Evolutionary conservation across 2,113 vertebrate genomes (phyloP), one percentile per base, ranked within the genome.

Genomic region (Fregetta grallaria): DNA sequence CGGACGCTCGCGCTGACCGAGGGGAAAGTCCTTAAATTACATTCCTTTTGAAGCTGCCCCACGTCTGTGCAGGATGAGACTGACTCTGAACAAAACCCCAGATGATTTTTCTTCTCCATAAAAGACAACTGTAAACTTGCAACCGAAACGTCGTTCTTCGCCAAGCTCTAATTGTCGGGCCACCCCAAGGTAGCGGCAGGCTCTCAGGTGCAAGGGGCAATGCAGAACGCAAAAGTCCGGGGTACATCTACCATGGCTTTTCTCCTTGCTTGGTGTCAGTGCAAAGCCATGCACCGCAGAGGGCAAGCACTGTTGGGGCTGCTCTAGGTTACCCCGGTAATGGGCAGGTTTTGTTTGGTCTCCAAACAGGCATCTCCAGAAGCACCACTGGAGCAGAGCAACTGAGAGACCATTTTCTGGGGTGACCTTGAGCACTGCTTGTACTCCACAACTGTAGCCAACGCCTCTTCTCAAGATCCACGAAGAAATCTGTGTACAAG

Each of bases 1-100:
- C 4, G 0, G 32, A 62, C 16, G 15, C 22, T 85, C 10, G 0
- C 0, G 0, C 47, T 50, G 63, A 62, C 27, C 3, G 0, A 58
- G 45, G 23, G 36, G 6, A 88, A 56, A 92, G 55, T 9, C n/a
- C n/a, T 79, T 53, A 25, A 59, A 52, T 23, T 15, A 45, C 20
- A 2, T 19, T 38, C 50, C 44, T 20, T 63, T 29, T 74, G 56
- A 92, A 81, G 25, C 21, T 49, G 42, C 18, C 38, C n/a, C 11
- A 58, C 0, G 1, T 44, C 62, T 59, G 3, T 1, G 13, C 38
- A 59, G 66, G 27, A 32, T 36, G 32, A 93, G 34, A 80, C 30
- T 3, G 0, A 6, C 55, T 56, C 82, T 56, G 25, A 85, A 75
- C 38, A 95, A 90, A 72, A 70, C 12, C 19, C 0, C 1, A 74